These are phyloP conservation scores for Amiota mariae DNA, from an alignment of 2,888 invertebrate genomes.

Conservation along the genomic window DNA sequence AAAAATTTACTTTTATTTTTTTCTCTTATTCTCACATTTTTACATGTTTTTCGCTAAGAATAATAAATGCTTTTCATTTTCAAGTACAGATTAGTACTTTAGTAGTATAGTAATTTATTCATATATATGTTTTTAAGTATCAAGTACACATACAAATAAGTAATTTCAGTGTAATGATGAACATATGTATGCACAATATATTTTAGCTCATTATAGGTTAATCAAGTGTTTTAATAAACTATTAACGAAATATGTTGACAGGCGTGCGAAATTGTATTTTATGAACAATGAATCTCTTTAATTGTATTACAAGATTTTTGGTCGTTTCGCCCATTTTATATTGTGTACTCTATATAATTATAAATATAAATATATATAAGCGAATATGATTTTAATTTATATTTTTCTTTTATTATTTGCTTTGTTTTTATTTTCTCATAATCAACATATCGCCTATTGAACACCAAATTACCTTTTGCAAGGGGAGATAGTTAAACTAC, in stretches of 20 bases:
- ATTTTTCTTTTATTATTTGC: not conserved
- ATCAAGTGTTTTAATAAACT: conserved; percentile 13
- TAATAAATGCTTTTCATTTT: too few relatives aligned
- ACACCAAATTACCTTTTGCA: conserved; percentile 10
- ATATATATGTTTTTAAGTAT: not conserved
- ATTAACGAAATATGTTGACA: conserved; percentile 11
- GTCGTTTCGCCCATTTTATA: not conserved
- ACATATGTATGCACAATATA: too few relatives aligned
- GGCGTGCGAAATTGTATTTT: conserved; percentile 2
- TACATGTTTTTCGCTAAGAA: too few relatives aligned
- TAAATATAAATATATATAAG: too few relatives aligned
- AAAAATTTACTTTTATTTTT: too few relatives aligned
- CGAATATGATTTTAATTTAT: not conserved
- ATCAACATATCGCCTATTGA: conserved; percentile 3
- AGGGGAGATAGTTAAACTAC: not conserved
- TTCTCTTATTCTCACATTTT: too few relatives aligned
- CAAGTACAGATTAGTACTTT: too few relatives aligned
- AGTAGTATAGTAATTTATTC: too few relatives aligned
- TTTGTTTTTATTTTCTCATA: not conserved
- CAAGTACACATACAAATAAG: not conserved
- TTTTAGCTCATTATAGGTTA: not conserved
- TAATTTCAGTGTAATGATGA: not conserved
- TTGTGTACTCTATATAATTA: not conserved
- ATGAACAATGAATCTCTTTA: not conserved
- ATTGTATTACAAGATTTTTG: conserved; percentile 4